Conservation (phyloP, 64 coral and sea anemone species). For the Acropora yongei region DNA sequence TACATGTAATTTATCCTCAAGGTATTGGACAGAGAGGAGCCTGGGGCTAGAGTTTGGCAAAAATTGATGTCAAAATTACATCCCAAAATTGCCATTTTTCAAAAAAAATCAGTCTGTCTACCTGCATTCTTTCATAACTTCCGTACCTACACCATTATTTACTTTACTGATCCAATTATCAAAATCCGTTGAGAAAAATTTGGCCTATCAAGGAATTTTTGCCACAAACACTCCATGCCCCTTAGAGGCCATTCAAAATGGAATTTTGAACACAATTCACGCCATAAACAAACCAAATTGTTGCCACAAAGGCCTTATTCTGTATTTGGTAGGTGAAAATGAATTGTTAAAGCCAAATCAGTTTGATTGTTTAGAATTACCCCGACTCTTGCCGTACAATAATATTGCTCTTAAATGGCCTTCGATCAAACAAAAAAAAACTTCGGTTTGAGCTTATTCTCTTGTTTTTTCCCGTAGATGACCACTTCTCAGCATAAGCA, state of each 20-base stretch:
- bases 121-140: neutral
- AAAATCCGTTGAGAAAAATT: too few relatives aligned
- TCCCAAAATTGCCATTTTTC: slow-evolving; percentile 2
- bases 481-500: slow-evolving; percentile 29
- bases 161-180: too few relatives aligned
- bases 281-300: neutral
- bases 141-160: neutral
- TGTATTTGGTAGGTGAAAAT: too few relatives aligned
- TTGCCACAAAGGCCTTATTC: too few relatives aligned
- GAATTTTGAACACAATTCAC: neutral
- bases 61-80: slow-evolving; percentile 4
- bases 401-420: neutral
- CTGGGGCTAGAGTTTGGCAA: too few relatives aligned
- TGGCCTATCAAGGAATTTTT: neutral
- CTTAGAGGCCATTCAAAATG: neutral
- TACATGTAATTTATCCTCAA: slow-evolving; percentile 25
- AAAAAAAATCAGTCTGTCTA: neutral
- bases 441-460: slow-evolving; percentile 7
- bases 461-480: slow-evolving; percentile 19
- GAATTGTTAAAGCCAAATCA: neutral
- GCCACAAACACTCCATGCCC: neutral
- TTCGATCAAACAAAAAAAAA: neutral
- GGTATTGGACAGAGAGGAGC: neutral
- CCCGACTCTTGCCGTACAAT: neutral
- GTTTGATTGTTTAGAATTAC: neutral